phyloP scores from a whole-genome alignment of 2,797 vertebrate genomes.

The Hephaestus fuliginosus region DNA sequence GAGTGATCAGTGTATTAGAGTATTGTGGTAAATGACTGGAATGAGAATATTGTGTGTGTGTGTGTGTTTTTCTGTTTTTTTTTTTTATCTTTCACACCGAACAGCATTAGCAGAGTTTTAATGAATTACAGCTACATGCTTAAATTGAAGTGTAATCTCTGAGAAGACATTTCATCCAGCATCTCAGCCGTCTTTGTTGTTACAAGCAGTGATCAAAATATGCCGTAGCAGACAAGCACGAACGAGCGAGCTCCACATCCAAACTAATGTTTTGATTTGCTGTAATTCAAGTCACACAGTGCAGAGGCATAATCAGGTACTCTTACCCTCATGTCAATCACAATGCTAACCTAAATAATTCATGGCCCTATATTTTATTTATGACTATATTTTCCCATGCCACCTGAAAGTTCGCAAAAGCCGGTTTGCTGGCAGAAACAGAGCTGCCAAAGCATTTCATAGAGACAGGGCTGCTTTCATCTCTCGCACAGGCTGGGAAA shows the following conservation, averaged over 20 bases:
- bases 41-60: conserved; percentile 22
- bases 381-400: conserved; percentile 87
- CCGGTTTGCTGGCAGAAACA: conserved; percentile 80
- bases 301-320: conserved; percentile 82
- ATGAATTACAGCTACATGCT: conserved; percentile 15
- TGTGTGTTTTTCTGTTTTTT: background rate
- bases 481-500: conserved; percentile 81
- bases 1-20: background rate
- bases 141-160: conserved; percentile 41
- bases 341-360: conserved; percentile 86
- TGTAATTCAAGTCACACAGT: conserved; percentile 81
- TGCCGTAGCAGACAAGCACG: conserved; percentile 34
- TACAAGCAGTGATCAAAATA: conserved; percentile 67
- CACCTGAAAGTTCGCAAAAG: conserved; percentile 84
- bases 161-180: conserved; percentile 35
- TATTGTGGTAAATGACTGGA: conserved; percentile 14
- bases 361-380: conserved; percentile 86
- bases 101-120: conserved; percentile 30
- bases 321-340: conserved; percentile 86
- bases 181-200: conserved; percentile 57
- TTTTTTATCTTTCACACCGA: conserved; percentile 16
- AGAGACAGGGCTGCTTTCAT: conserved; percentile 83
- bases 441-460: conserved; percentile 83
- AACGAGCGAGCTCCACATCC: conserved; percentile 46
- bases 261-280: conserved; percentile 75